These are phyloP conservation scores for Pharmacophagus antenor DNA, from an alignment of 2,888 invertebrate genomes.

Conservation along the genomic window DNA sequence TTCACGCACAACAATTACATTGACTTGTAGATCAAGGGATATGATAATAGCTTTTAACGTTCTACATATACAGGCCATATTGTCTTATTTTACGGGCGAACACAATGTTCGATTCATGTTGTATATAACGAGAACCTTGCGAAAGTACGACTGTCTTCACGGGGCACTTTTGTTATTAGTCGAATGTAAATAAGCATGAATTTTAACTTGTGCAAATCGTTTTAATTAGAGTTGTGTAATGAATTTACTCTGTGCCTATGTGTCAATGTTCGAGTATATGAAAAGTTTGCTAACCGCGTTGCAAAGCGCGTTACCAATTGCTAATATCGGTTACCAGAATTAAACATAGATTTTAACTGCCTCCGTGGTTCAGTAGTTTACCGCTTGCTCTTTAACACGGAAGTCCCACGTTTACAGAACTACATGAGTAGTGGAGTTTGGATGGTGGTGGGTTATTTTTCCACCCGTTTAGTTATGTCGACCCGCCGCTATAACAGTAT, in stretches of 20 bases:
- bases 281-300: constrained; percentile 21
- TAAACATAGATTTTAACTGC: too few species aligned
- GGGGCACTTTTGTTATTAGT: constrained; percentile 1
- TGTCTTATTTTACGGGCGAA: not conserved
- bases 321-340: constrained; percentile 13
- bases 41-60: constrained; percentile 16
- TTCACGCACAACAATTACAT: constrained; percentile 18
- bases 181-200: constrained; percentile 17
- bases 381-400: too few species aligned
- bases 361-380: too few species aligned
- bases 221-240: constrained; percentile 26
- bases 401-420: too few species aligned
- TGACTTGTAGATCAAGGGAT: constrained; percentile 7
- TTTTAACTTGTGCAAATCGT: constrained; percentile 26
- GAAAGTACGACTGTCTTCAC: constrained; percentile 23
- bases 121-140: constrained; percentile 13
- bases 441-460: too few species aligned
- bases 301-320: constrained; percentile 18
- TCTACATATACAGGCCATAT: constrained; percentile 7
- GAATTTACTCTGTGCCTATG: constrained; percentile 3
- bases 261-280: constrained; percentile 13
- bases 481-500: too few species aligned
- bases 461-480: too few species aligned
- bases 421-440: too few species aligned
- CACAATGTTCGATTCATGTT: constrained; percentile 8